Base-by-base conservation (phyloP, 1,140 invertebrate species). In the Anoplophora glabripennis region DNA sequence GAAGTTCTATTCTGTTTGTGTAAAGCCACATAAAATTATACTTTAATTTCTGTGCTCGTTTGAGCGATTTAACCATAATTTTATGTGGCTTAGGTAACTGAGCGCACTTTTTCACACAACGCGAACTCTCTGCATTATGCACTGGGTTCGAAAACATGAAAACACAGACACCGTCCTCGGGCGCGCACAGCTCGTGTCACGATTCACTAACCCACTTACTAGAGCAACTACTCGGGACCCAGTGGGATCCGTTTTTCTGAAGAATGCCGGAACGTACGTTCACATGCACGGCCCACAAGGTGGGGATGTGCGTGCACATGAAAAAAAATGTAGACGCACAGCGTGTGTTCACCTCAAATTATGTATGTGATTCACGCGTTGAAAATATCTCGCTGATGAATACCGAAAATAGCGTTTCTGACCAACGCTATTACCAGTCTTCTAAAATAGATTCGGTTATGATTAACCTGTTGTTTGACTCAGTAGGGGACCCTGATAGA, bases 1-100 rank as follows among this genome's bases (percentile, higher is more conserved):
- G 12, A 33, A 55, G 44, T 35, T 66, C 64, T 66, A 58, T 35
- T 41, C 61, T 48, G 64, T 66, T 64, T 57, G 61, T 58, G 40
- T 40, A 53, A 53, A 52, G 61, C 64, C 64, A 51, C 64, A 59
- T 53, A 54, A 64, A 45, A 66, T 63, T 46, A 15, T 18, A 59
- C 11, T 28, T 28, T 28, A 28, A 28, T 5, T 28, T 28, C n/a
- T 28, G 5, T 28, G 21, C 21, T 28, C 2, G 5, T 28, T 28
- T 2, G 3, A 28, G 5, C 21, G 21, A 28, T 28, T 2, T 28
- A 28, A 28, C 5, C 5, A 28, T 28, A 28, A 28, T 41, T 41
- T 2, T 17, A 41, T 41, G 40, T 17, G 40, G 40, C 40, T 12
- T 17, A 17, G n/a, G 40, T 41, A 12, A 41, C 40, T 12, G 2